Percentiles rank a stretch among this genome's conserved stretches.
Conservation (phyloP, 2,888 invertebrate species). For the Tridacna gigas region DNA sequence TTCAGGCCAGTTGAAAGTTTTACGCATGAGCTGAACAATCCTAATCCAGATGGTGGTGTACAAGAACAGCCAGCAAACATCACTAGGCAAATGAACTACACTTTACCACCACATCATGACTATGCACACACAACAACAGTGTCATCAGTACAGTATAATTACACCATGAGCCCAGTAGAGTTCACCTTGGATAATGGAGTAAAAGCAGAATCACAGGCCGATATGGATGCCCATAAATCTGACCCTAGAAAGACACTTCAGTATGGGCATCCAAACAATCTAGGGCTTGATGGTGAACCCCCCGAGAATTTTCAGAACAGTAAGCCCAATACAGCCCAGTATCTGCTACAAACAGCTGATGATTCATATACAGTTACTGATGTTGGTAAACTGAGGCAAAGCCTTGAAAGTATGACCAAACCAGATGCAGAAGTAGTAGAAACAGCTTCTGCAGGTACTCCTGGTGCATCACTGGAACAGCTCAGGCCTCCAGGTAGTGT, state of each 20-base stretch:
- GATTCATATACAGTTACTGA: conserved; percentile 29
- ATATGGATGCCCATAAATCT: not conserved
- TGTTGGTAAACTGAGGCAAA: conserved; percentile 36
- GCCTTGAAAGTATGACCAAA: conserved; percentile 35
- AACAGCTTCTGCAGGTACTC: not conserved
- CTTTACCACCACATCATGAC: conserved; percentile 20
- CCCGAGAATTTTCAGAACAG: not conserved
- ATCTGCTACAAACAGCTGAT: conserved; percentile 5
- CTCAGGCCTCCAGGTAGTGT: not conserved
- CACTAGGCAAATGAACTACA: conserved; percentile 1
- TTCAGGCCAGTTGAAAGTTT: conserved; percentile 24
- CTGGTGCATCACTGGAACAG: not conserved
- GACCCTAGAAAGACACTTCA: not conserved
- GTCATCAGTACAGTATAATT: conserved; percentile 17
- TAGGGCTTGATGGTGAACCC: not conserved
- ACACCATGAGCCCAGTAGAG: conserved; percentile 1
- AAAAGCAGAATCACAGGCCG: not conserved
- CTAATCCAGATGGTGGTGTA: no score
- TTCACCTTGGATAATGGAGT: not conserved
- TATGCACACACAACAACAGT: conserved; percentile 6
- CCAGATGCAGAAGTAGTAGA: not conserved
- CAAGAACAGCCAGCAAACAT: conserved; percentile 11
- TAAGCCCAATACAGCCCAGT: conserved; percentile 6
- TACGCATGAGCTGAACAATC: conserved; percentile 7
- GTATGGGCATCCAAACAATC: not conserved